Evolutionary conservation across 1,140 invertebrate species (phyloP), one percentile per base, ranked within the genome.

Genomic region (Scaptodrosophila lebanonensis): DNA sequence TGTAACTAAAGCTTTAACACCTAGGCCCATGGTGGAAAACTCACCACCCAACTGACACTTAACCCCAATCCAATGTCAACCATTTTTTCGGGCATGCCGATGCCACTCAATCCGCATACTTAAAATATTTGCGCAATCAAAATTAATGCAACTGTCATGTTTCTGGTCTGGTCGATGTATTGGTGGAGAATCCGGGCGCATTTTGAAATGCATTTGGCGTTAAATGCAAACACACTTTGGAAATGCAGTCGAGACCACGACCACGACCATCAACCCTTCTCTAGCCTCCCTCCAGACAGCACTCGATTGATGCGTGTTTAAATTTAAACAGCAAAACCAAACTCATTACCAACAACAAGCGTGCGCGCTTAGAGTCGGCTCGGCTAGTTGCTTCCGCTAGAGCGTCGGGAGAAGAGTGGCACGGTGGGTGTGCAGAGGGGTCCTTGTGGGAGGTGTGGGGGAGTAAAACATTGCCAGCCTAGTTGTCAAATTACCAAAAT

Each of bases 111-210:
- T 82, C 61, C 62, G 58, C 66, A 73, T 68, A 73, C 69, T 82
- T 82, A 66, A 82, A 82, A 82, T 75, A 75, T 82, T 75, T 73
- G 57, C 62, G 76, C 69, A 82, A 82, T 82, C 76, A 83, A 67
- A 82, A 82, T 82, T 82, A 82, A 82, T 82, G 75, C 75, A 82
- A 82, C 75, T 82, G 75, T 82, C 75, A 83, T 82, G 75, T 82
- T 72, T 68, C 52, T 49, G 32, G 42, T 35, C 42, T 15, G 49
- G 33, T 48, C n/a, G n/a, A n/a, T n/a, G n/a, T n/a, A n/a, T n/a
- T n/a, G n/a, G n/a, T n/a, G n/a, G n/a, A n/a, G n/a, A n/a, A n/a
- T n/a, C n/a, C n/a, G n/a, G n/a, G n/a, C n/a, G n/a, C n/a, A n/a
- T 40, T 30, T 35, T 18, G 29, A 18, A 54, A 57, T 73, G 69